Evolutionary conservation across 2,113 vertebrate genomes (phyloP).

Genomic region (Rhizomys pruinosus): DNA sequence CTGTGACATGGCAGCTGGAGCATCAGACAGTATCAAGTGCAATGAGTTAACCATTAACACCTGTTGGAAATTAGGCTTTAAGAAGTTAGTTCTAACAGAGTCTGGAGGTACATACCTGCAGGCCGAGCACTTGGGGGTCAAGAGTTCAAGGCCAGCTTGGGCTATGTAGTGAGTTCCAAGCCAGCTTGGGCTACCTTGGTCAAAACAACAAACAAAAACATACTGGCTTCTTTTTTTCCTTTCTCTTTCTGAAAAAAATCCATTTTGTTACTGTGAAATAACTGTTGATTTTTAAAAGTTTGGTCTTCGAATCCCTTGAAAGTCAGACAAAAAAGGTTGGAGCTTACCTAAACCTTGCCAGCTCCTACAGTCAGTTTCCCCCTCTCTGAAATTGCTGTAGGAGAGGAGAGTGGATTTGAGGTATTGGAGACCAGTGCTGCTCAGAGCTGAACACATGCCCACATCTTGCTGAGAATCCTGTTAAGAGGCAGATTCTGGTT

Average conservation of each 20-base stretch:
- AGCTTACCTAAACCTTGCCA: not conserved
- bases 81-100: not conserved
- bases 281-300: conserved; percentile 39
- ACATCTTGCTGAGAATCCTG: not conserved
- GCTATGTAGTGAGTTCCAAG: not conserved
- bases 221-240: not conserved
- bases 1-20: not conserved
- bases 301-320: not conserved
- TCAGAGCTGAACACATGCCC: not conserved
- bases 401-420: not conserved
- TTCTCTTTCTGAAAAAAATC: conserved; percentile 1
- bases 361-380: not conserved
- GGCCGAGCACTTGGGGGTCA: not conserved
- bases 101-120: not conserved
- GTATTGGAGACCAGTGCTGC: not conserved
- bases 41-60: not conserved
- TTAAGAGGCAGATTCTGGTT: not conserved
- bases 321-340: not conserved
- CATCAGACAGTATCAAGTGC: not conserved
- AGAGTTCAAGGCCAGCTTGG: not conserved
- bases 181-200: not conserved
- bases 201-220: not conserved
- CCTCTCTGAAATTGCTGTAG: not conserved
- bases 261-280: not conserved
- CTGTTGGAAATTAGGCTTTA: not conserved